Evolutionary conservation across 1,140 invertebrate species (phyloP).

Genomic region (Atta colombica): DNA sequence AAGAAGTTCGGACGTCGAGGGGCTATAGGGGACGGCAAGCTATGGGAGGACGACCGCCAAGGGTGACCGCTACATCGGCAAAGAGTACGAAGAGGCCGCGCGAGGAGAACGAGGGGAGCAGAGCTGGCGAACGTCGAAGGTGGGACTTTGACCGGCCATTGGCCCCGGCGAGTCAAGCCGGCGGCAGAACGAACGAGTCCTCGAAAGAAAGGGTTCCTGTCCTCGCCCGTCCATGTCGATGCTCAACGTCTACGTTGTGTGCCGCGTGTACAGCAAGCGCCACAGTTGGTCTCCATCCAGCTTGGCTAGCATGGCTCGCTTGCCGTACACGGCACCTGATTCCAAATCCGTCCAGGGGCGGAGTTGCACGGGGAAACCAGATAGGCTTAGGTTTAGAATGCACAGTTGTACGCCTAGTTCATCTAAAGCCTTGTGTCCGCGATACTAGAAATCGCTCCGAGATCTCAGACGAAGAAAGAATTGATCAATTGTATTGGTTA

Average conservation of each 20-base stretch:
- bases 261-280: constrained; percentile 1
- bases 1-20: constrained; percentile 34
- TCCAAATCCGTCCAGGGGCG: constrained; percentile 17
- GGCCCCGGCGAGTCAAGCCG: constrained; percentile 59
- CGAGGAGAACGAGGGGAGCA: constrained; percentile 26
- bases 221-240: constrained; percentile 50
- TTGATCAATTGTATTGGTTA: no score
- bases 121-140: constrained; percentile 59
- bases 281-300: not conserved
- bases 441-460: no score
- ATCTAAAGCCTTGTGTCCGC: not conserved
- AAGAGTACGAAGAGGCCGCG: constrained; percentile 8
- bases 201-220: constrained; percentile 61
- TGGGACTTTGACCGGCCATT: constrained; percentile 64
- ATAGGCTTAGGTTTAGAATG: not conserved
- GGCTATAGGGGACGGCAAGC: constrained; percentile 8
- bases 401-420: not conserved
- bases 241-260: constrained; percentile 30
- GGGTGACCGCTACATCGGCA: constrained; percentile 47
- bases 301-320: not conserved
- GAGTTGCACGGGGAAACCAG: not conserved
- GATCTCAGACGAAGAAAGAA: no score
- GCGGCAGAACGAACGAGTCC: constrained; percentile 60
- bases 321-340: constrained; percentile 14
- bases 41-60: constrained; percentile 22